Conservation (phyloP, 2,797 vertebrate species). For the Brachymystax lenok region DNA sequence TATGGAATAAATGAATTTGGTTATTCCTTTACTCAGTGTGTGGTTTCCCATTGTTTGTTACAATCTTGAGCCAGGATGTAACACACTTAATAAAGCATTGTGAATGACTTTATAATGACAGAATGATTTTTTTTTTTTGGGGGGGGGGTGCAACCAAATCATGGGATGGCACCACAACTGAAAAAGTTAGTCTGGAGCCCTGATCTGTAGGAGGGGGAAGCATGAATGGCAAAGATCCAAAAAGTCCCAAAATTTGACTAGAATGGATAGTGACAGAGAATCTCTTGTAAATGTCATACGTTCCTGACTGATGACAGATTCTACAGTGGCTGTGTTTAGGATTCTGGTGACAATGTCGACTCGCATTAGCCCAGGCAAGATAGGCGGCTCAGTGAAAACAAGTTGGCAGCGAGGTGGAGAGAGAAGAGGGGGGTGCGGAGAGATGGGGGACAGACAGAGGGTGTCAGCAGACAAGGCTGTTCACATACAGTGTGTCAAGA, state of each 20-base stretch:
- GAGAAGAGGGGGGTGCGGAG: no score
- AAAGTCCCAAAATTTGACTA: constrained; percentile 43
- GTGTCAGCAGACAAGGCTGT: constrained; percentile 39
- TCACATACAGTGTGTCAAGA: constrained; percentile 28
- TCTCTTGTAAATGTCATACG: constrained; percentile 66
- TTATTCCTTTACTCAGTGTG: no score
- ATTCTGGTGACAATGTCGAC: constrained; percentile 72
- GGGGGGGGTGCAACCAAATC: no score
- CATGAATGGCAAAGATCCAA: neutral
- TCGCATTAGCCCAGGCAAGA: constrained; percentile 69
- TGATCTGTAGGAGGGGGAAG: neutral
- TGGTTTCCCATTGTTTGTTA: no score
- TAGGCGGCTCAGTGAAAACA: constrained; percentile 65
- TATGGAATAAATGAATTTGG: no score
- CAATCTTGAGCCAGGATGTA: no score
- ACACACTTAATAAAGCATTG: no score
- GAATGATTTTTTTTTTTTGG: no score
- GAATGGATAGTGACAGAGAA: constrained; percentile 70
- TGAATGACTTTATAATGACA: no score
- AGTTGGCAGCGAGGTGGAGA: constrained; percentile 68
- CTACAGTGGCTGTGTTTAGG: constrained; percentile 67
- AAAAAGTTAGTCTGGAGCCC: no score
- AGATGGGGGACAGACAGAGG: constrained; percentile 30
- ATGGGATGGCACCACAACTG: no score
- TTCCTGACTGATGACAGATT: constrained; percentile 69